Base-by-base conservation (phyloP, 2,797 vertebrate species). In the Astyanax mexicanus region DNA sequence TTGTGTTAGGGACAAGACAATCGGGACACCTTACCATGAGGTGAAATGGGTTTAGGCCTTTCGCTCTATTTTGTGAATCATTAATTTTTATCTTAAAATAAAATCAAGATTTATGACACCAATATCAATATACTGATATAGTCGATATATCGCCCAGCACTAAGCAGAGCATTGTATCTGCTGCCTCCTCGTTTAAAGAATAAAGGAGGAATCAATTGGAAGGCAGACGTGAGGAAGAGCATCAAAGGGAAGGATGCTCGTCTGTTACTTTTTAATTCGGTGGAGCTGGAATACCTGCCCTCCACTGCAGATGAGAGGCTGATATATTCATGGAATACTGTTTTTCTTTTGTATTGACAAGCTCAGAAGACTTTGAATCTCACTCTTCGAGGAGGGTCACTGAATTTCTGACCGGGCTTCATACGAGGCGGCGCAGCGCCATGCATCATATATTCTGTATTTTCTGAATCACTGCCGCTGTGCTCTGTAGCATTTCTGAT, bases 381-480 rank as follows among this genome's bases (percentile, higher is more conserved):
- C n/a, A 19, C 19, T 51, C 29, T 49, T 51, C 3, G n/a, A 5
- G 29, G 65, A 68, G 62, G 75, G 54, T 78, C 76, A 78, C 62
- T 52, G 64, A 51, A 68, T 61, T 68, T 68, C 42, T 68, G 62
- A 73, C 72, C 69, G 25, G 69, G 49, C 70, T 44, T 72, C 55
- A 40, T 60, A 78, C 52, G 60, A 68, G 54, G 13, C 54, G 60
- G 44, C 54, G 35, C 62, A 60, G 44, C 40, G 45, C 55, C 45
- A 23, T 60, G 62, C 29, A 68, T 78, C 54, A 78, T 68, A 60
- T 78, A 78, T 78, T 73, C 76, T 45, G 40, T 71, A 73, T 72
- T 78, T 73, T 78, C 69, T 37, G 54, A 78, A 51, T 61, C 76
- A 78, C 69, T 78, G 76, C 45, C 78, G 69, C 76, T 44, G 69